Conservation (phyloP, 2,888 invertebrate genomes). For the Harpalus rubripes region DNA sequence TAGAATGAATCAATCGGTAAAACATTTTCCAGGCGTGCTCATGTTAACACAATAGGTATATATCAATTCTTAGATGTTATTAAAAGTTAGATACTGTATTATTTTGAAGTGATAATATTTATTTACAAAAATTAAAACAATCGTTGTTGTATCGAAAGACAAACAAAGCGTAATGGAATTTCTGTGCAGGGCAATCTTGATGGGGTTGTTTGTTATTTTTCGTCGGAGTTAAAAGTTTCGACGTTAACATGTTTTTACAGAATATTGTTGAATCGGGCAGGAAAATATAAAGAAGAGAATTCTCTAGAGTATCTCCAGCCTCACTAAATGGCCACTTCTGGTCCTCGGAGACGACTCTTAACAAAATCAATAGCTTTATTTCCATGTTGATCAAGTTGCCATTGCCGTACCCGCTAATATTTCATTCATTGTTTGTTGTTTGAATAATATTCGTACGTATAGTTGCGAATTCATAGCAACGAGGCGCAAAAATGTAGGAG, state of each 20-base stretch:
- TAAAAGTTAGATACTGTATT: too few relatives aligned
- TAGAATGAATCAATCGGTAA: too few relatives aligned
- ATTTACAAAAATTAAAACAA: slow-evolving; percentile 19
- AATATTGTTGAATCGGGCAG: slow-evolving; percentile 35
- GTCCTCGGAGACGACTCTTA: slow-evolving; percentile 8
- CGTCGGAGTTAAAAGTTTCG: slow-evolving; percentile 42
- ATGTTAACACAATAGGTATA: background rate
- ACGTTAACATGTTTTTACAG: slow-evolving; percentile 43
- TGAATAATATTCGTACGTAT: slow-evolving; percentile 25
- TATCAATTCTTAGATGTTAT: background rate
- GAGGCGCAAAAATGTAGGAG: slow-evolving; percentile 47
- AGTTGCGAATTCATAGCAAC: slow-evolving; percentile 22
- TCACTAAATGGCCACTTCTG: slow-evolving; percentile 20
- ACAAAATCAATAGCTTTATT: slow-evolving; percentile 40
- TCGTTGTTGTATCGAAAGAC: background rate
- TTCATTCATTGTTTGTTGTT: slow-evolving; percentile 25
- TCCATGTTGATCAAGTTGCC: background rate
- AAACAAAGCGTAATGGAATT: slow-evolving; percentile 46
- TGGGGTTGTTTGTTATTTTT: slow-evolving; percentile 55
- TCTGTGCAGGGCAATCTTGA: slow-evolving; percentile 28
- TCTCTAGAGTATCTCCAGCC: background rate
- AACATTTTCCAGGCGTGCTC: background rate
- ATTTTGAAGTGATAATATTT: too few relatives aligned
- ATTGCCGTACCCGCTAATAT: background rate
- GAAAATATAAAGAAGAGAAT: slow-evolving; percentile 24